Percentiles rank a stretch among this genome's conserved stretches.
Conservation (phyloP, 2,888 invertebrate species). For the Branchellion lobata region DNA sequence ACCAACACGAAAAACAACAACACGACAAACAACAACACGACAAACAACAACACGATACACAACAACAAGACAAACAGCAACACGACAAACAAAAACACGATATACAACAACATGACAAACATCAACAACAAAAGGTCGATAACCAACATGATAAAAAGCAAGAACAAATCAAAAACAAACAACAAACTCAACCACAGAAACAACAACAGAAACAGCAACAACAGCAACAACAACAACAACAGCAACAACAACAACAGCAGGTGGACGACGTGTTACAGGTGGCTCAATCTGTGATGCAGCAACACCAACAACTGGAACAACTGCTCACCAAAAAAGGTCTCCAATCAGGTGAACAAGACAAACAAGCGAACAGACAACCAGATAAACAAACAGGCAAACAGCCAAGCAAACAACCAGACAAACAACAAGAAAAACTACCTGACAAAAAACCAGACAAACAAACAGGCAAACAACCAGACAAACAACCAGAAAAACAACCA, state of each 20-base stretch:
- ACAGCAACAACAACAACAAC: not conserved
- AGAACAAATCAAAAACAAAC: not conserved
- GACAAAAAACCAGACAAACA: not conserved
- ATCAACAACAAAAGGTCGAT: too few species aligned
- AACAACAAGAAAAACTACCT: not conserved
- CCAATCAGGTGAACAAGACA: not conserved
- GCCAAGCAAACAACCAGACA: not conserved
- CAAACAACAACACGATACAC: too few species aligned
- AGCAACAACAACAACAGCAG: not conserved
- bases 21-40: not conserved
- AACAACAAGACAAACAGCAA: too few species aligned
- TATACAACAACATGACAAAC: too few species aligned
- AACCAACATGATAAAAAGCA: constrained; percentile 2
- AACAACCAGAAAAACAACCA: not conserved
- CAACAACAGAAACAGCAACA: not conserved
- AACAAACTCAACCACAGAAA: not conserved
- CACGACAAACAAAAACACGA: too few species aligned
- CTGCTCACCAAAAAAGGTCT: not conserved
- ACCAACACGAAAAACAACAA: not conserved
- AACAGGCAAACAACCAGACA: not conserved
- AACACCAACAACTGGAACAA: not conserved
- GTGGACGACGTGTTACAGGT: not conserved
- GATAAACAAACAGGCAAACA: not conserved
- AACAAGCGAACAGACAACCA: not conserved
- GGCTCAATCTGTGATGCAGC: not conserved